Evolutionary conservation across 92 coral and sea anemone species (phyloP).

Genomic region (Ricordea florida): DNA sequence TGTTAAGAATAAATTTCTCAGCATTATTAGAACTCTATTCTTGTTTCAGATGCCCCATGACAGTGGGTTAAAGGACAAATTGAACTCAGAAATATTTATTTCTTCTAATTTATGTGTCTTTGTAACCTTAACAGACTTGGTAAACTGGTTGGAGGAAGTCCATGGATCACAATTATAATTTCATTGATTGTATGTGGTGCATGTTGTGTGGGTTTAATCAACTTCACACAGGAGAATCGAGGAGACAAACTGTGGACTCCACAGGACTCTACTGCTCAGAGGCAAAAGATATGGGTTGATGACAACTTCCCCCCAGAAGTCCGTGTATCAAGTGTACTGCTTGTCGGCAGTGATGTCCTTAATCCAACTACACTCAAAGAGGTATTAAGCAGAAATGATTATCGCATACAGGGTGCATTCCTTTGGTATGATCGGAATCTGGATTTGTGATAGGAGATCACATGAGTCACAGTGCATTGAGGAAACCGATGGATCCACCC

Average conservation of each 20-base stretch:
- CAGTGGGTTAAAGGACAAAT: no score
- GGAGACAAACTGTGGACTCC: conserved; percentile 93
- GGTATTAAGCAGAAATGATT: no score
- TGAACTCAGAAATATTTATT: no score
- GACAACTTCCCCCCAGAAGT: conserved; percentile 71
- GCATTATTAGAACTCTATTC: no score
- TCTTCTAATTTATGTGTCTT: no score
- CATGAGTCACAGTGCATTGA: no score
- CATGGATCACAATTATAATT: conserved; percentile 80
- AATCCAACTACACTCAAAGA: conserved; percentile 52
- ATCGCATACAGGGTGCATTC: no score
- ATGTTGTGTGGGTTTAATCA: conserved; percentile 73
- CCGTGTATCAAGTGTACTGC: conserved; percentile 41
- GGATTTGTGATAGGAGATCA: no score
- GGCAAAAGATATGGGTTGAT: conserved; percentile 80
- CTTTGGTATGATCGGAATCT: no score
- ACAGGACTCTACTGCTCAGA: conserved; percentile 62
- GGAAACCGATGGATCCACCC: no score
- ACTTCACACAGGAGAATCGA: conserved; percentile 76
- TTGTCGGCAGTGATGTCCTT: conserved; percentile 68
- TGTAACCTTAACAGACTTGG: conserved; percentile 92
- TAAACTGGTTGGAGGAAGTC: conserved; percentile 77
- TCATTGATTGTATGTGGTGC: conserved; percentile 58
- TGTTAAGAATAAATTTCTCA: no score
- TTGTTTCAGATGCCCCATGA: no score